These are phyloP conservation scores for Nothocercus nigrocapillus DNA, from an alignment of 2,113 vertebrate species.

Conservation along the genomic window DNA sequence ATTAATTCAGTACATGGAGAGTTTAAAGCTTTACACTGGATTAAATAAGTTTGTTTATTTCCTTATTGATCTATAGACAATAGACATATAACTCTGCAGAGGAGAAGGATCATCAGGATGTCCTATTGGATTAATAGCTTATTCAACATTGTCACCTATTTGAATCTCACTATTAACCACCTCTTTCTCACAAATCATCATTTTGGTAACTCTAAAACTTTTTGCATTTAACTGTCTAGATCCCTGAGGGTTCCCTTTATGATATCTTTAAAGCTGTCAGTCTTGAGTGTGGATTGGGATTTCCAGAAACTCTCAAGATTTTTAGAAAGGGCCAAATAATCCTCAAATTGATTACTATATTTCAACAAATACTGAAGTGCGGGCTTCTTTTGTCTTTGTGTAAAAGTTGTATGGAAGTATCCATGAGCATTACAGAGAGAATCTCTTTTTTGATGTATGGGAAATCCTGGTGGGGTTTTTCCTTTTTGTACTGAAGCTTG, in stretches of 20 bases:
- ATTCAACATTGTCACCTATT: neutral
- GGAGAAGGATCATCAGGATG: neutral
- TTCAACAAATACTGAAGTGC: neutral
- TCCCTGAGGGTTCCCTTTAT: neutral
- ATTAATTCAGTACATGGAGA: neutral
- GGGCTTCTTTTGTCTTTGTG: neutral
- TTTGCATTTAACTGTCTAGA: neutral
- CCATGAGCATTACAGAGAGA: neutral
- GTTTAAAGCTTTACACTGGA: neutral
- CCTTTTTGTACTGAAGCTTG: neutral
- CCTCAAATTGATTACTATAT: neutral
- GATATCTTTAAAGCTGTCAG: neutral
- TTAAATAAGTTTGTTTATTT: neutral
- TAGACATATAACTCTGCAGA: neutral
- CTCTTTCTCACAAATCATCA: neutral
- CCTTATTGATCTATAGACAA: neutral
- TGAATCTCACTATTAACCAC: neutral
- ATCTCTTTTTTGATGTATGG: rapidly evolving
- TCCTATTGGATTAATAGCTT: neutral
- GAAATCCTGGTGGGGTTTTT: neutral
- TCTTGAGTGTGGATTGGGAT: neutral
- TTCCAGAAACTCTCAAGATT: neutral
- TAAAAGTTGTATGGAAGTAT: neutral
- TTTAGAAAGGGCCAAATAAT: neutral
- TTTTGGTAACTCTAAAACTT: neutral